Conservation (phyloP, 2,888 invertebrate species). For the Erebia ligea region DNA sequence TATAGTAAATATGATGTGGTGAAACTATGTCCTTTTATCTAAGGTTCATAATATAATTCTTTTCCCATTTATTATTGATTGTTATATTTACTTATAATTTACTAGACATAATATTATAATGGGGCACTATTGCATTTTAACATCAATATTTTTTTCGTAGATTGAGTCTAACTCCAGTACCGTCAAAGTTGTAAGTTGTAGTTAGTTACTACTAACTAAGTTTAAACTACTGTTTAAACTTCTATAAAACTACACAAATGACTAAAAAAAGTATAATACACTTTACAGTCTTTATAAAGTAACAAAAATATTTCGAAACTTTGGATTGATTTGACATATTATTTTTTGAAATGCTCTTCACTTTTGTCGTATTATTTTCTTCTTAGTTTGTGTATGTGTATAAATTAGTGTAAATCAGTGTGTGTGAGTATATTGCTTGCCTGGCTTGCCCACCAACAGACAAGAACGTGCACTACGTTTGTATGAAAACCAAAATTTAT, state of each 20-base stretch:
- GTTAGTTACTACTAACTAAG: no score
- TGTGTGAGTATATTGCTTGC: not conserved
- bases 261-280: not conserved
- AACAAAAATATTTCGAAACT: not conserved
- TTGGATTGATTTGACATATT: not conserved
- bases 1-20: no score
- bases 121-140: slow-evolving; percentile 19
- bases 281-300: slow-evolving; percentile 15
- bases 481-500: not conserved
- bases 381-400: not conserved
- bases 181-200: slow-evolving; percentile 37
- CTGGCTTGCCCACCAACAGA: not conserved
- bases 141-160: slow-evolving; percentile 42
- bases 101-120: slow-evolving; percentile 4
- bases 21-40: not conserved
- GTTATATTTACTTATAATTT: not conserved
- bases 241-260: not conserved
- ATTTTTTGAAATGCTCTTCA: not conserved
- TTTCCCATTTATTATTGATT: slow-evolving; percentile 9
- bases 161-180: slow-evolving; percentile 34
- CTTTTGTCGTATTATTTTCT: not conserved
- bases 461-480: not conserved
- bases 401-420: not conserved
- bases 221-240: no score
- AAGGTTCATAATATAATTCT: not conserved